phyloP scores from a whole-genome alignment of 2,797 vertebrate genomes.

The Scyliorhinus canicula region DNA sequence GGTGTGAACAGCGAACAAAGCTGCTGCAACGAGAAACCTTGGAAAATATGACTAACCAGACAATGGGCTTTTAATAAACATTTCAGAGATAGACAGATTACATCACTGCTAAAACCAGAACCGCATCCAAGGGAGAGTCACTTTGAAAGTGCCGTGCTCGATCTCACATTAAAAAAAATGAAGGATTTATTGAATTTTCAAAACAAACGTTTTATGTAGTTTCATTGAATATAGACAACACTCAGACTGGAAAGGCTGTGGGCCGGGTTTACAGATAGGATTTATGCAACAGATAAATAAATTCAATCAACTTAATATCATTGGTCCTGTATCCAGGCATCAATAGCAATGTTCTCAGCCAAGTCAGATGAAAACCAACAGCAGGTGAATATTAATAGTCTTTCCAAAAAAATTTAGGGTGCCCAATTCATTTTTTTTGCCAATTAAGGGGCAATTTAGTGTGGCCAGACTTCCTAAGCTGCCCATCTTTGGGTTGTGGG shows the following conservation, averaged over 20 bases:
- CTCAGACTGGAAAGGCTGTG: background rate
- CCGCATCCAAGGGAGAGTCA: background rate
- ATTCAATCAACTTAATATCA: background rate
- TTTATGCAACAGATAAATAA: background rate
- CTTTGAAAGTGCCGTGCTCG: background rate
- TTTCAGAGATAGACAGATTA: slow-evolving; percentile 6
- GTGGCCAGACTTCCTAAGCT: too few species aligned
- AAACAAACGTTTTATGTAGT: background rate
- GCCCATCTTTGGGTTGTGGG: too few species aligned
- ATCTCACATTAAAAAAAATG: background rate
- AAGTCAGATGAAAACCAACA: background rate
- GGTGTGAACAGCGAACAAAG: background rate
- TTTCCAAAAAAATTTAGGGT: too few species aligned
- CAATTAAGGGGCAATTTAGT: too few species aligned
- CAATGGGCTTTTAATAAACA: slow-evolving; percentile 9
- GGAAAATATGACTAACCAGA: background rate
- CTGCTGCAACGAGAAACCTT: background rate
- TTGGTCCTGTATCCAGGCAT: background rate
- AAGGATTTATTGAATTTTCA: slow-evolving; percentile 8
- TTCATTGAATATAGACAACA: background rate
- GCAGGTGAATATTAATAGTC: background rate
- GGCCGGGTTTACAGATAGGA: background rate
- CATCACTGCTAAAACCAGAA: background rate
- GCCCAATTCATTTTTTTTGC: too few species aligned
- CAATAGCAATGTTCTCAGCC: background rate